Evolutionary conservation across 2,888 invertebrate species (phyloP).

Genomic region (Euplagia quadripunctaria): DNA sequence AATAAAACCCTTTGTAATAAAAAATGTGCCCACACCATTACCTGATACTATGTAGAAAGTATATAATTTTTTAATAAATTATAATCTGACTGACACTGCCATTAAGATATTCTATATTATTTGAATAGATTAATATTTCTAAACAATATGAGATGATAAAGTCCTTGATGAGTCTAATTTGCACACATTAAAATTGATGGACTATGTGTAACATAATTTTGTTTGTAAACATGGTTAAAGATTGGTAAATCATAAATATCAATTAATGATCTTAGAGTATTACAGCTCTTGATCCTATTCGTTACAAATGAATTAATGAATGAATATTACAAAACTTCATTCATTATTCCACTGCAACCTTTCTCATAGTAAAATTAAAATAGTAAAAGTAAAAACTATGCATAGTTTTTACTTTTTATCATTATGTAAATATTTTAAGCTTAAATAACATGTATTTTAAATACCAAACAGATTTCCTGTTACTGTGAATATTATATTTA

Average conservation of each 20-base stretch:
- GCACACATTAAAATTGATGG: constrained; percentile 16
- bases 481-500: constrained; percentile 51
- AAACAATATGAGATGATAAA: constrained; percentile 10
- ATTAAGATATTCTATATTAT: constrained; percentile 3
- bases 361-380: too few relatives aligned
- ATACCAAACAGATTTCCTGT: too few relatives aligned
- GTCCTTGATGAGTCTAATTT: background rate
- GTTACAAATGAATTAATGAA: constrained; percentile 65
- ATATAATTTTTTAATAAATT: background rate
- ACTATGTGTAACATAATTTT: constrained; percentile 25
- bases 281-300: constrained; percentile 59
- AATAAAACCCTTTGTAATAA: background rate
- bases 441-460: too few relatives aligned
- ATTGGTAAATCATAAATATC: constrained; percentile 60
- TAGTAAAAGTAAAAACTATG: too few relatives aligned
- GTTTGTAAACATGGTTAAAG: constrained; percentile 42
- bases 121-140: constrained; percentile 8
- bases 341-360: too few relatives aligned
- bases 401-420: too few relatives aligned
- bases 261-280: constrained; percentile 47
- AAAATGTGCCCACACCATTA: background rate
- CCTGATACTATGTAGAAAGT: background rate
- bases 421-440: too few relatives aligned
- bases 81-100: background rate
- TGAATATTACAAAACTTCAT: too few relatives aligned